Conservation (phyloP, 2,113 vertebrate genomes). For the Carassius gibelio region DNA sequence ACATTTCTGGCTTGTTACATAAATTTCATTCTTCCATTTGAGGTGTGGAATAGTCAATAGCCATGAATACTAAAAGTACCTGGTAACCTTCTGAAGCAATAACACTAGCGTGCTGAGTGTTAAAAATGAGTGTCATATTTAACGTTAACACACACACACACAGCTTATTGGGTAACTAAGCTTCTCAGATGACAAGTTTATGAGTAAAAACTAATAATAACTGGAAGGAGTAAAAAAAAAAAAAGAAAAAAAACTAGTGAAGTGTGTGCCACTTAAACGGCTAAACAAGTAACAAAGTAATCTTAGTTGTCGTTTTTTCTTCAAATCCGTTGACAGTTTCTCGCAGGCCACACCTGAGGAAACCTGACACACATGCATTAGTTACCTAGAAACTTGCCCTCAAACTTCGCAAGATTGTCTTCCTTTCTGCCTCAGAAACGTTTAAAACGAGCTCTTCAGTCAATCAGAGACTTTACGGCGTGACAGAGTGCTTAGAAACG, state of each 20-base stretch:
- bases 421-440: background rate
- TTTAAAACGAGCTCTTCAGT: background rate
- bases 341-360: slow-evolving; percentile 26
- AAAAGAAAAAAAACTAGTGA: background rate
- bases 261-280: background rate
- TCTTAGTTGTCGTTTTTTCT: background rate
- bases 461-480: background rate
- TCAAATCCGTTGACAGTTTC: background rate
- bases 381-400: background rate
- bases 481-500: background rate
- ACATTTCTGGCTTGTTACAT: background rate
- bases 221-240: background rate
- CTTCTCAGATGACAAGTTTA: background rate
- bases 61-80: background rate
- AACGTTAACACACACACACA: background rate
- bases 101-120: background rate
- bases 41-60: no score
- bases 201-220: background rate
- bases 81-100: background rate
- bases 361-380: background rate
- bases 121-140: background rate
- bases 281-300: background rate
- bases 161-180: background rate
- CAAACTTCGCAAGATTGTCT: background rate
- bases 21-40: background rate